Conservation (phyloP, 2,797 vertebrate species). For the Muscicapa striata region DNA sequence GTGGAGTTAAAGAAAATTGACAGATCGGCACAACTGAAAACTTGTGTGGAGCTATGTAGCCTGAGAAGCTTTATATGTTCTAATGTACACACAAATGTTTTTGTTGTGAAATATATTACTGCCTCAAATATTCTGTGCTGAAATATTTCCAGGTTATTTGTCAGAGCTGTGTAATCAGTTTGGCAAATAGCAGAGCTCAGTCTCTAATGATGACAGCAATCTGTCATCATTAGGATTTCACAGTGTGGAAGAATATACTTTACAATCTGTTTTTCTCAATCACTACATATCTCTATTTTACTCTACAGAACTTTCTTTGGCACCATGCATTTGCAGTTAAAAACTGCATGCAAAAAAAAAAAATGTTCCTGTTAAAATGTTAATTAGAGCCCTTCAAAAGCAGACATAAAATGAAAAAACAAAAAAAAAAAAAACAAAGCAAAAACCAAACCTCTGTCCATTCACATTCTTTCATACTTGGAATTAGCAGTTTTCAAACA, state of each 20-base stretch:
- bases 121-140: conserved; percentile 5
- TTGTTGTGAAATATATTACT: neutral
- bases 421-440: neutral
- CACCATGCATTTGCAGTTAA: neutral
- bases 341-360: neutral
- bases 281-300: neutral
- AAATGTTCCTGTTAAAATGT: neutral
- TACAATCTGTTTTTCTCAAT: conserved; percentile 51
- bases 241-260: conserved; percentile 25
- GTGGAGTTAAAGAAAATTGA: neutral
- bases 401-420: neutral
- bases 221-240: conserved; percentile 53
- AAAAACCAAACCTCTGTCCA: neutral
- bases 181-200: conserved; percentile 49
- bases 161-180: conserved; percentile 45
- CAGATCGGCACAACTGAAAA: neutral
- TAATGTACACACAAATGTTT: conserved; percentile 40
- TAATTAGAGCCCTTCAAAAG: neutral
- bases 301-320: neutral
- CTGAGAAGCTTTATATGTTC: neutral
- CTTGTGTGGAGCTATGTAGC: neutral
- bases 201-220: conserved; percentile 59
- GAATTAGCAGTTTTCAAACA: neutral
- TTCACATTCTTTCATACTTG: neutral
- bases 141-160: conserved; percentile 42